Base-by-base conservation (phyloP, 2,797 vertebrate species). In the Apogon talboti region DNA sequence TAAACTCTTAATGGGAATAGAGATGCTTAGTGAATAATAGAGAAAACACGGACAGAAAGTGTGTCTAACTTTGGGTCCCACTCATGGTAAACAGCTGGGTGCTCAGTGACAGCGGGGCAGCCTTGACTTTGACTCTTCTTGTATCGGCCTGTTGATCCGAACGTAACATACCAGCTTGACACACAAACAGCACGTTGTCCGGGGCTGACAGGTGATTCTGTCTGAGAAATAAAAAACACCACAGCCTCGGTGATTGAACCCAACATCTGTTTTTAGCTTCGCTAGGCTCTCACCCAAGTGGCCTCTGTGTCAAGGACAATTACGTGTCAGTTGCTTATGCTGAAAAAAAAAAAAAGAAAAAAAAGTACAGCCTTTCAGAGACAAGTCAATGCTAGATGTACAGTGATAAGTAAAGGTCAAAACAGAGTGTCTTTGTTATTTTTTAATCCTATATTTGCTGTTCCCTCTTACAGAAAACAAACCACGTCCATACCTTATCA, bases 201-300 rank as follows among this genome's bases (percentile, higher is more conserved):
- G 63, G 66, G 76, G 45, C 57, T 71, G 60, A 90, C 92, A 92
- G 91, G 91, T 92, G 91, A 92, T 81, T 74, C 63, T 79, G 58
- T 65, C 58, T 48, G 35, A 72, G 53, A 53, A 42, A 65, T 52
- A 56, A 37, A 54, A 60, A 60, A 64, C 43, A 60, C 38, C 16
- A 46, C 55, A 61, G 67, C 11, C 70, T 13, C 77, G 47, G 60
- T 85, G 85, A 90, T 66, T 75, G 83, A 88, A 58, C 69, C 53
- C 7, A 81, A 89, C 90, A 93, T 91, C 87, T 92, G 92, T 81
- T 86, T 33, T 66, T 18, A 42, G 68, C 41, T 67, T 50, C 50
- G 14, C 11, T 41, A 41, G 21, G 60, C 72, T 69, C 52, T 49
- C 63, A 54, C 62, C 71, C 51, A 14, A 53, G 53, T 66, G 19